These are phyloP conservation scores for Nibea albiflora DNA, from an alignment of 2,113 vertebrate genomes.

Conservation along the genomic window DNA sequence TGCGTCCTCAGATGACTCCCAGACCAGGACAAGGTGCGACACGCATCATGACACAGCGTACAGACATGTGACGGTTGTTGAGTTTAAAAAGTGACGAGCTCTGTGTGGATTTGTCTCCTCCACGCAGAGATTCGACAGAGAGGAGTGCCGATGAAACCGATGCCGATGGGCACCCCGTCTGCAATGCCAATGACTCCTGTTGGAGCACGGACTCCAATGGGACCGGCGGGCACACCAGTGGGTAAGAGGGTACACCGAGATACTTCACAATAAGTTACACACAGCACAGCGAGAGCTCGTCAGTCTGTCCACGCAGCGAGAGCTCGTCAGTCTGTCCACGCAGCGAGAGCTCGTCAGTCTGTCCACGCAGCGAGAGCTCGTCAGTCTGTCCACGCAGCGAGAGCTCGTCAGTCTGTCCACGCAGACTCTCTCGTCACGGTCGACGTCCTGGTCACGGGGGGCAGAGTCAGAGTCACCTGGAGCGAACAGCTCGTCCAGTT, in stretches of 20 bases:
- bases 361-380: too few species aligned
- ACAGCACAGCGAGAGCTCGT: not conserved
- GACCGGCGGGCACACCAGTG: conserved; percentile 79
- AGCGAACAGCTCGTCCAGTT: not conserved
- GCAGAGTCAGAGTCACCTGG: conserved; percentile 6
- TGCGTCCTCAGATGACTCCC: conserved; percentile 87
- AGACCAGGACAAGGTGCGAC: conserved; percentile 93
- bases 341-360: too few species aligned
- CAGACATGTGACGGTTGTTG: not conserved
- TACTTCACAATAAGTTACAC: not conserved
- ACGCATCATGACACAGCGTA: not conserved
- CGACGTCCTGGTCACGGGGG: not conserved
- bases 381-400: too few species aligned
- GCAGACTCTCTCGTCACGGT: not conserved
- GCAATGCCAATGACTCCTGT: conserved; percentile 74
- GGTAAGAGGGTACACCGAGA: conserved; percentile 60
- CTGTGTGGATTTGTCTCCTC: conserved; percentile 50
- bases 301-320: too few species aligned
- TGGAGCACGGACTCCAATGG: conserved; percentile 68
- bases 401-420: too few species aligned
- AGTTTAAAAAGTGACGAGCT: not conserved
- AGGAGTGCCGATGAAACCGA: conserved; percentile 86
- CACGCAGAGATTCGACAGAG: conserved; percentile 92
- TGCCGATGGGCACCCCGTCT: conserved; percentile 75
- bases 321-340: too few species aligned